These are phyloP conservation scores for Hyles vespertilio DNA, from an alignment of 1,140 invertebrate species.

Conservation along the genomic window DNA sequence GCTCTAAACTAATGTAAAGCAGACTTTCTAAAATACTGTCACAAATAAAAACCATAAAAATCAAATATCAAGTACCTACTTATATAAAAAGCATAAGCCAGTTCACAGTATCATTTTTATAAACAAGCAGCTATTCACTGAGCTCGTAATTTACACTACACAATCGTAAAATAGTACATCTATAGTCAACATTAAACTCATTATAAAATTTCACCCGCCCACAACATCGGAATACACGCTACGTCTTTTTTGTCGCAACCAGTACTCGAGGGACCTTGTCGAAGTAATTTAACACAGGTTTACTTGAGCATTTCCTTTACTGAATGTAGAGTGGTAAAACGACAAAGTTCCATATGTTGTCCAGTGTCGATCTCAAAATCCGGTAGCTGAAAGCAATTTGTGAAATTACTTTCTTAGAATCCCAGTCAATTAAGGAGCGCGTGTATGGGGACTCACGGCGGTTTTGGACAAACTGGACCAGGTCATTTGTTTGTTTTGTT, in stretches of 20 bases:
- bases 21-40: too few species aligned
- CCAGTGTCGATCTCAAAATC: constrained; percentile 59
- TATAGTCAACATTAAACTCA: constrained; percentile 14
- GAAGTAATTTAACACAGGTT: constrained; percentile 6
- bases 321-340: constrained; percentile 13
- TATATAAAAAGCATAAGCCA: too few species aligned
- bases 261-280: constrained; percentile 44
- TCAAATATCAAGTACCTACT: too few species aligned
- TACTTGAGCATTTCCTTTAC: background rate
- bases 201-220: constrained; percentile 34
- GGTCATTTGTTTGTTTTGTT: constrained; percentile 2
- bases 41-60: too few species aligned
- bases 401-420: constrained; percentile 73
- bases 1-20: background rate
- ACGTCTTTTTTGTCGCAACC: constrained; percentile 41
- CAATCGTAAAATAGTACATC: constrained; percentile 10
- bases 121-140: constrained; percentile 2
- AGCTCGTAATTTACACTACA: background rate
- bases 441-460: constrained; percentile 25
- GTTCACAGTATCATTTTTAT: background rate
- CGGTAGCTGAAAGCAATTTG: constrained; percentile 73
- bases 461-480: constrained; percentile 33
- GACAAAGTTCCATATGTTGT: constrained; percentile 46
- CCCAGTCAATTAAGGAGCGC: constrained; percentile 62
- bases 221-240: constrained; percentile 36